A percentile compares a stretch with the other conserved stretches of the same genome.
Evolutionary conservation across 2,797 vertebrate genomes (phyloP).

Genomic region (Aselliscus stoliczkanus): DNA sequence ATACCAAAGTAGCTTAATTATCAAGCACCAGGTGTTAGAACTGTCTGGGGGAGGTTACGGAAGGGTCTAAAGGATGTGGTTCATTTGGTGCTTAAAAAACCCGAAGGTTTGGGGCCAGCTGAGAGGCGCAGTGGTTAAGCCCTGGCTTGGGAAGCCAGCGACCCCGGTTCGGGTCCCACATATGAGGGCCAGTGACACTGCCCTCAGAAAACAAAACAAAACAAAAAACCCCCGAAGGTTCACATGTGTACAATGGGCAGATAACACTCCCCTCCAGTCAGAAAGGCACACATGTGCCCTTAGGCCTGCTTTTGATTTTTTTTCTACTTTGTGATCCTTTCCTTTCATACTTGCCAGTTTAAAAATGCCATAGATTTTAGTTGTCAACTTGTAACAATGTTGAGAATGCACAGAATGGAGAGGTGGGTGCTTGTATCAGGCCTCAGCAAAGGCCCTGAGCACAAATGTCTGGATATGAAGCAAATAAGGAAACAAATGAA

Average conservation of each 20-base stretch:
- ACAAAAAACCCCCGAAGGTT: background rate
- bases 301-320: conserved; percentile 33
- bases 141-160: no score
- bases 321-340: background rate
- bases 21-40: conserved; percentile 26
- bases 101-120: no score
- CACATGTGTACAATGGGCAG: background rate
- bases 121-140: no score
- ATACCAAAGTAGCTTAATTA: conserved; percentile 32
- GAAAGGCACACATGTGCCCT: background rate
- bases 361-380: background rate
- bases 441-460: background rate
- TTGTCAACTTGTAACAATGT: background rate
- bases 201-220: no score
- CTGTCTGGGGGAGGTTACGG: conserved; percentile 22
- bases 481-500: background rate
- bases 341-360: background rate
- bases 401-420: background rate
- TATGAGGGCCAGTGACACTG: no score
- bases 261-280: background rate
- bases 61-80: conserved; percentile 37
- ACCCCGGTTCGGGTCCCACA: no score
- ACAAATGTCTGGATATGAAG: background rate
- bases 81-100: background rate
- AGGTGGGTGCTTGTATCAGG: background rate